Conservation (phyloP, 23 tunicate genomes). For the Oikopleura dioica region DNA sequence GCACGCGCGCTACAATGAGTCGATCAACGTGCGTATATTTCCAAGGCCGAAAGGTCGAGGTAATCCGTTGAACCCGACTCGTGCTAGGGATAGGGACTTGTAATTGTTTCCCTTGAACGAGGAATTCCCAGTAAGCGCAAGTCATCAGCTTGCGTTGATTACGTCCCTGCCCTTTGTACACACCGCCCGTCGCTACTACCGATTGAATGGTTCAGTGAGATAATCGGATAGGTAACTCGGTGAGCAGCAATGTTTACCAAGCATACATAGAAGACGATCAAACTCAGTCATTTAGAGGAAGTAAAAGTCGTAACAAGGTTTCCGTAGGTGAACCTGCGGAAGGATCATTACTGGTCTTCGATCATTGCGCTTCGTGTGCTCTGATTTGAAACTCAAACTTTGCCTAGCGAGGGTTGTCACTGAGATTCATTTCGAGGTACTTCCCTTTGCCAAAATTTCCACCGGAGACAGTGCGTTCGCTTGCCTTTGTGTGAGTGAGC, state of each 20-base stretch:
- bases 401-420: too few relatives aligned
- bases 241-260: neutral
- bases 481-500: too few relatives aligned
- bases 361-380: too few relatives aligned
- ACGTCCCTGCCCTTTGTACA: slow-evolving; percentile 68
- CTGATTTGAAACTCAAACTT: too few relatives aligned
- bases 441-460: too few relatives aligned
- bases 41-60: slow-evolving; percentile 24
- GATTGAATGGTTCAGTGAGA: slow-evolving; percentile 35
- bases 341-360: slow-evolving; percentile 34
- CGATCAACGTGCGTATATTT: slow-evolving; percentile 13
- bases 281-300: slow-evolving; percentile 20
- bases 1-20: slow-evolving; percentile 38
- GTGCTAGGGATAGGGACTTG: slow-evolving; percentile 38
- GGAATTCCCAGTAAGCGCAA: slow-evolving; percentile 44
- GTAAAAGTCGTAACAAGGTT: slow-evolving; percentile 32
- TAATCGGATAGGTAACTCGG: slow-evolving; percentile 17
- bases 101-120: slow-evolving; percentile 33
- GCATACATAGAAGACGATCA: slow-evolving; percentile 23
- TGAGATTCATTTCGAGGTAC: too few relatives aligned
- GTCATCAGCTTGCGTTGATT: slow-evolving; percentile 40
- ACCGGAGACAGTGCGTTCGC: too few relatives aligned
- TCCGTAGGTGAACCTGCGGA: slow-evolving; percentile 24
- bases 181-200: slow-evolving; percentile 59
- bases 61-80: slow-evolving; percentile 32